Conservation (phyloP, 2,797 vertebrate genomes). For the Rhinoraja longicauda region DNA sequence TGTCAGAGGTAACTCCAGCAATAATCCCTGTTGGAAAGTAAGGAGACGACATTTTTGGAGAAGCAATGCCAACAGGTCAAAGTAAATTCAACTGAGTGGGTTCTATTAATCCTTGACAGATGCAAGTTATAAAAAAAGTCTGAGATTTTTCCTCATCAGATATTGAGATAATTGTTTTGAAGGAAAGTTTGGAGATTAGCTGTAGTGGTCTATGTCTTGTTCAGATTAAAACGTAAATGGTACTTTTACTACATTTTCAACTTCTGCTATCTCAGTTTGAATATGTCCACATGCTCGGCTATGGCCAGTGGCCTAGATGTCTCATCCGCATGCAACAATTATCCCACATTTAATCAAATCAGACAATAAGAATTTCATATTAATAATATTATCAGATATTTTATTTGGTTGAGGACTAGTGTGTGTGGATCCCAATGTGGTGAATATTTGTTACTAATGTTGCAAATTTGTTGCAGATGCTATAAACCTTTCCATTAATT, state of each 20-base stretch:
- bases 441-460: background rate
- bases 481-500: too few relatives aligned
- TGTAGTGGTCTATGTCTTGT: background rate
- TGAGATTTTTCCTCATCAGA: background rate
- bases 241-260: background rate
- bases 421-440: background rate
- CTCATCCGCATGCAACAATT: too few relatives aligned
- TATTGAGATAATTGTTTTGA: background rate
- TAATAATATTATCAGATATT: background rate
- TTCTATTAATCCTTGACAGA: background rate
- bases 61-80: background rate
- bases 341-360: background rate
- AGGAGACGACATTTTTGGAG: background rate
- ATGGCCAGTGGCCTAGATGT: too few relatives aligned
- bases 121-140: background rate
- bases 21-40: background rate
- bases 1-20: background rate
- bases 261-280: background rate
- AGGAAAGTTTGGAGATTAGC: background rate
- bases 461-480: background rate
- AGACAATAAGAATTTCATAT: background rate
- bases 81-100: background rate
- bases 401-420: background rate
- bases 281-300: background rate
- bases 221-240: background rate